A percentile compares a stretch with the other conserved stretches of the same genome.
Conservation (phyloP, 1,140 invertebrate species). For the Berghia stephanieae region DNA sequence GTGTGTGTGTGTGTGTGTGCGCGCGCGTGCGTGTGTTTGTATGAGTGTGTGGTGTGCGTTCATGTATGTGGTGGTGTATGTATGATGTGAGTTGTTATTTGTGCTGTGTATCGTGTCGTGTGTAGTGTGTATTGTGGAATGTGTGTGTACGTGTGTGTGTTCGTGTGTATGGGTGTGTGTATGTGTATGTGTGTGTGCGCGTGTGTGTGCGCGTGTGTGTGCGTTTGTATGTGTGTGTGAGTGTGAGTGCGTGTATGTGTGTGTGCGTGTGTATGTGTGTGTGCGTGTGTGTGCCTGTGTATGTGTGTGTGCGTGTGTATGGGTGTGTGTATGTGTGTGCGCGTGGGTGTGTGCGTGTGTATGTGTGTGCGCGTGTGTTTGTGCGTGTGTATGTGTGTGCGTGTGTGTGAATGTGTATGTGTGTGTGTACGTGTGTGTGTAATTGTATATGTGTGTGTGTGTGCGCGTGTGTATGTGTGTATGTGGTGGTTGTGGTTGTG, state of each 20-base stretch:
- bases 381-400: not conserved
- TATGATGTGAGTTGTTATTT: too few relatives aligned
- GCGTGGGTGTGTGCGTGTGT: not conserved
- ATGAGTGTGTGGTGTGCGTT: too few relatives aligned
- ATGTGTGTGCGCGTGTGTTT: too few relatives aligned
- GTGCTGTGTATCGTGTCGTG: not conserved
- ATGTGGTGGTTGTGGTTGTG: too few relatives aligned
- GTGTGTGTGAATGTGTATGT: constrained; percentile 9
- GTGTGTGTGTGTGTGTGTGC: too few relatives aligned
- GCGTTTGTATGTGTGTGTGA: too few relatives aligned
- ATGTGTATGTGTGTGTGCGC: not conserved
- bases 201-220: constrained; percentile 18
- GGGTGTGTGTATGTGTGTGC: constrained; percentile 16
- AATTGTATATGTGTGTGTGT: too few relatives aligned
- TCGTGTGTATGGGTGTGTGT: too few relatives aligned
- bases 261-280: not conserved
- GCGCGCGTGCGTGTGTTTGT: too few relatives aligned
- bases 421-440: not conserved
- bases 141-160: constrained; percentile 11
- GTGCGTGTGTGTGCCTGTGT: not conserved
- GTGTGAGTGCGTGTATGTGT: constrained; percentile 7
- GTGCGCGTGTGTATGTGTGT: too few relatives aligned
- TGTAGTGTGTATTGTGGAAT: not conserved
- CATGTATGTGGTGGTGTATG: not conserved
- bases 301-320: constrained; percentile 1